A percentile compares a stretch with the other conserved stretches of the same genome.
Evolutionary conservation across 2,888 invertebrate species (phyloP).

Genomic region (Cylloceria caligata): DNA sequence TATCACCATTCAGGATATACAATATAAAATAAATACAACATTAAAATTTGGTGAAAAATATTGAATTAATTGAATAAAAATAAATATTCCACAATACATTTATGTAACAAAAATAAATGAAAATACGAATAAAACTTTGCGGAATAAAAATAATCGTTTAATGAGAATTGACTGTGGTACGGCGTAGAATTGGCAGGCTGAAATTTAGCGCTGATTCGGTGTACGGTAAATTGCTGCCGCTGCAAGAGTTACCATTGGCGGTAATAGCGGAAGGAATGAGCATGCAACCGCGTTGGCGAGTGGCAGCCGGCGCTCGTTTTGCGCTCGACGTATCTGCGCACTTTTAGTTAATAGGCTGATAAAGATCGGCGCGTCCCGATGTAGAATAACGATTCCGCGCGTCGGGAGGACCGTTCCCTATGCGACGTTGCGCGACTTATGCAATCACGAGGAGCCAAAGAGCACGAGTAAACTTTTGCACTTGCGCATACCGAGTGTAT

Average conservation of each 20-base stretch:
- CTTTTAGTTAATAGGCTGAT: conserved; percentile 53
- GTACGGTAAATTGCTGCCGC: conserved; percentile 52
- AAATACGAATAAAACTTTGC: too few species aligned
- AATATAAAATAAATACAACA: too few species aligned
- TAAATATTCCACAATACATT: too few species aligned
- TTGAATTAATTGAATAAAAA: too few species aligned
- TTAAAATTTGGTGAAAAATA: too few species aligned
- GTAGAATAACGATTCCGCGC: conserved; percentile 44
- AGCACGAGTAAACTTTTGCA: neutral
- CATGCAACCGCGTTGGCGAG: conserved; percentile 34
- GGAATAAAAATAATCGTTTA: too few species aligned
- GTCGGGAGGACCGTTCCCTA: neutral
- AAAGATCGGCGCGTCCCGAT: conserved; percentile 50
- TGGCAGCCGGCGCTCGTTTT: conserved; percentile 16
- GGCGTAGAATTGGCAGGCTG: conserved; percentile 21
- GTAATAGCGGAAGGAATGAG: conserved; percentile 5
- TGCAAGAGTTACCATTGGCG: conserved; percentile 12
- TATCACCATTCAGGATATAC: too few species aligned
- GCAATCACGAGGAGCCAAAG: neutral
- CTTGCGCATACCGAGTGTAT: neutral
- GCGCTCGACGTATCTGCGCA: conserved; percentile 18
- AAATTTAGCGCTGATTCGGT: conserved; percentile 46
- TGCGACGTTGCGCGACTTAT: conserved; percentile 13
- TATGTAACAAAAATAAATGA: neutral
- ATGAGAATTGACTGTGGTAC: neutral